These are phyloP conservation scores for Drosophila quasianomalipes DNA, from an alignment of 2,888 invertebrate genomes.

Conservation along the genomic window DNA sequence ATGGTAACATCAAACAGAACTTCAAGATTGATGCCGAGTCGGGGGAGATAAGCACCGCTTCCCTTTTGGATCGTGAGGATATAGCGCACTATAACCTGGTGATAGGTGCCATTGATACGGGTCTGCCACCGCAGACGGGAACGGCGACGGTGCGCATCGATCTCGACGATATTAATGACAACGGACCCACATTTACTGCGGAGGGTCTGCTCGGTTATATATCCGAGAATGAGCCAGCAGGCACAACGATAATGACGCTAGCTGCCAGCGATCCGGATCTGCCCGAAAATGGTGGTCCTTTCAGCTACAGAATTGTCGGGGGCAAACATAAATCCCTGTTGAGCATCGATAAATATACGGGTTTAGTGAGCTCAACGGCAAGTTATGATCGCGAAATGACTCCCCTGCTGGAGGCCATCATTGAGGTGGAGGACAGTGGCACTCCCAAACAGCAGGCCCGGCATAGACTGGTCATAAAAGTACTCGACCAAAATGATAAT, in stretches of 20 bases:
- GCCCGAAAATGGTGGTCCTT: constrained; percentile 96
- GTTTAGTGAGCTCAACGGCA: constrained; percentile 91
- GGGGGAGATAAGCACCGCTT: constrained; percentile 92
- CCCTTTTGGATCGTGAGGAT: constrained; percentile 92
- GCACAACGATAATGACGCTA: constrained; percentile 93
- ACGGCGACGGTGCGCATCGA: constrained; percentile 93
- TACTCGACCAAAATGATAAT: constrained; percentile 96
- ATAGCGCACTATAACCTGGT: constrained; percentile 90
- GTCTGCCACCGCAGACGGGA: constrained; percentile 96
- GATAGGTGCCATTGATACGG: constrained; percentile 95
- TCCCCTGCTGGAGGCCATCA: constrained; percentile 90
- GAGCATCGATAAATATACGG: constrained; percentile 92
- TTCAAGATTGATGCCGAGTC: constrained; percentile 95
- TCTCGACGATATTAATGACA: constrained; percentile 95
- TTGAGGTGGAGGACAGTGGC: constrained; percentile 96
- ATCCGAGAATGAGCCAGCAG: constrained; percentile 94
- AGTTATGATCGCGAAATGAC: constrained; percentile 93
- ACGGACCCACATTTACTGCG: constrained; percentile 93
- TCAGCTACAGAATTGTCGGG: constrained; percentile 92
- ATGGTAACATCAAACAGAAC: constrained; percentile 92
- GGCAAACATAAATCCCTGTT: constrained; percentile 92
- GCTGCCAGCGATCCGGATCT: constrained; percentile 95
- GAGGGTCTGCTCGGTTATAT: constrained; percentile 91
- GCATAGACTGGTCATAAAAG: constrained; percentile 90
- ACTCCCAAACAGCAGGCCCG: constrained; percentile 93